phyloP scores from a whole-genome alignment of 2,113 vertebrate species.

The Carassius gibelio region DNA sequence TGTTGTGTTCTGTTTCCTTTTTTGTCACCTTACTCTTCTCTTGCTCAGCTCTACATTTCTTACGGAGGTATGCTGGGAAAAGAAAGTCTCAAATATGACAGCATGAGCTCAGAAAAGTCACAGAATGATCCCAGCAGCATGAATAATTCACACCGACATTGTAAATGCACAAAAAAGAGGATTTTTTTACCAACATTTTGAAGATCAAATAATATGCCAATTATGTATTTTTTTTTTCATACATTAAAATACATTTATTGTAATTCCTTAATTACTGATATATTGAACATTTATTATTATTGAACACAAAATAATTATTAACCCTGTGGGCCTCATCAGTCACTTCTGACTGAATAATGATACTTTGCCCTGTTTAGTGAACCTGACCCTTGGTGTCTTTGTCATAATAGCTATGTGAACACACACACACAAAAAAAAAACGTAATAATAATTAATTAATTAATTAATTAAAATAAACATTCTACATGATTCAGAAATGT shows the following conservation, averaged over 20 bases:
- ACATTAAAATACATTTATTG: not conserved
- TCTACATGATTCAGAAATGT: no score
- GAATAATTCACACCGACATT: conserved; percentile 35
- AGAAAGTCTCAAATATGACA: conserved; percentile 49
- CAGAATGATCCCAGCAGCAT: conserved; percentile 27
- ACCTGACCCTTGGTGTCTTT: no score
- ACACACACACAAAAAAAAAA: no score
- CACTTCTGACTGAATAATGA: no score
- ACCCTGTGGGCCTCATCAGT: no score
- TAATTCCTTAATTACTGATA: no score
- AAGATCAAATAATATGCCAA: not conserved
- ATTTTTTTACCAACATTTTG: not conserved
- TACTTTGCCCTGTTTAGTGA: no score
- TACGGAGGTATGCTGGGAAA: conserved; percentile 30
- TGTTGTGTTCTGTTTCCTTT: conserved; percentile 27
- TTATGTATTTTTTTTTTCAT: not conserved
- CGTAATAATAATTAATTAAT: no score
- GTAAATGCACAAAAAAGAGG: not conserved
- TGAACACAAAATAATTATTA: no score
- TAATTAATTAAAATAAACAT: no score
- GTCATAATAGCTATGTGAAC: no score
- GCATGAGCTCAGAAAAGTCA: conserved; percentile 45
- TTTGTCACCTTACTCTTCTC: conserved; percentile 18
- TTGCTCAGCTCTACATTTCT: conserved; percentile 31
- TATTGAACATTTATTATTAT: no score